These are phyloP conservation scores for Calameuta idolon DNA, from an alignment of 2,888 invertebrate genomes.

Conservation along the genomic window DNA sequence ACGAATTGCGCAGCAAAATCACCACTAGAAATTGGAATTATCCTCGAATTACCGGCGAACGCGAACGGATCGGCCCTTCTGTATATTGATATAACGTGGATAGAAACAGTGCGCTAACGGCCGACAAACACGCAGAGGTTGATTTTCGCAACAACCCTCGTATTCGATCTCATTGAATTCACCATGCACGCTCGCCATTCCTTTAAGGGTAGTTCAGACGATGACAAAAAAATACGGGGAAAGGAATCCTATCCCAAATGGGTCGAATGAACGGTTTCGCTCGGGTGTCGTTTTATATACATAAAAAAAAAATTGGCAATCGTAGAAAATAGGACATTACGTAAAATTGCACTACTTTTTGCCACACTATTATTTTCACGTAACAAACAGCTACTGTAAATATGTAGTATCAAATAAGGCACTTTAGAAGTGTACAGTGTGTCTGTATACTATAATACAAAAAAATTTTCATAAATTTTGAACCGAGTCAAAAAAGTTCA, in stretches of 20 bases:
- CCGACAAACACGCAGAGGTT: constrained; percentile 37
- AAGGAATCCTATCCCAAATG: background rate
- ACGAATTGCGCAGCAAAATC: constrained; percentile 56
- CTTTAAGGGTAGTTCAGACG: background rate
- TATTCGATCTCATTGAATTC: background rate
- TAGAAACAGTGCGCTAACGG: constrained; percentile 40
- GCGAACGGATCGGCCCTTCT: constrained; percentile 17
- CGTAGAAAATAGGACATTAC: background rate
- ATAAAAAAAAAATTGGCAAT: background rate
- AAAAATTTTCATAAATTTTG: background rate
- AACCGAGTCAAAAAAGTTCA: background rate
- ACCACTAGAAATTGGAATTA: constrained; percentile 56
- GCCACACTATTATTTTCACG: background rate
- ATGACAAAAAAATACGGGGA: background rate
- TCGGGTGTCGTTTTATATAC: background rate
- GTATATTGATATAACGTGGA: constrained; percentile 41
- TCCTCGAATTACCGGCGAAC: constrained; percentile 46
- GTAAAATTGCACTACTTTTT: background rate
- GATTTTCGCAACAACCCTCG: background rate
- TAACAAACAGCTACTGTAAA: background rate
- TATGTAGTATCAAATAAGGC: background rate
- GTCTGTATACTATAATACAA: background rate
- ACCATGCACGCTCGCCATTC: background rate
- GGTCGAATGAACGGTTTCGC: background rate
- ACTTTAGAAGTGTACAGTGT: background rate